Conservation (phyloP, 2,888 invertebrate species). For the Nomada fabriciana region DNA sequence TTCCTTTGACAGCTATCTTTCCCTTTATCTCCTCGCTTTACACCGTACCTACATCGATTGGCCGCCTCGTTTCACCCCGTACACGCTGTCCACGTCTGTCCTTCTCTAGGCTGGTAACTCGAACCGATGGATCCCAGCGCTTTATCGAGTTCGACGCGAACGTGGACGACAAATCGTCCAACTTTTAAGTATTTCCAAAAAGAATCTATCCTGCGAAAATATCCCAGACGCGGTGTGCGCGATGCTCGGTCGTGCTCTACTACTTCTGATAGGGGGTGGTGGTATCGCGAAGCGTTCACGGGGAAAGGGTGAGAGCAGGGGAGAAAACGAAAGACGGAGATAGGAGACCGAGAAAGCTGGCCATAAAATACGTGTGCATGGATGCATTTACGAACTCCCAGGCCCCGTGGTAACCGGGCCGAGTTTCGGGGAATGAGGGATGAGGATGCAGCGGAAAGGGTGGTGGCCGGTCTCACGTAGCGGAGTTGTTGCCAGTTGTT, state of each 20-base stretch:
- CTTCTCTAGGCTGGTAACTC: slow-evolving; percentile 47
- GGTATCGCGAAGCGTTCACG: slow-evolving; percentile 13
- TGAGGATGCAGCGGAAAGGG: slow-evolving; percentile 40
- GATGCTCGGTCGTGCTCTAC: slow-evolving; percentile 9
- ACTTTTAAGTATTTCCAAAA: slow-evolving; percentile 81
- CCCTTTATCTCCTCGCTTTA: slow-evolving; percentile 27
- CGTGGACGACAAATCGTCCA: slow-evolving; percentile 77
- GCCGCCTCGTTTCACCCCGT: slow-evolving; percentile 20
- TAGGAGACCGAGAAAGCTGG: slow-evolving; percentile 57
- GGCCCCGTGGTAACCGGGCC: slow-evolving; percentile 50
- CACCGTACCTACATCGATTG: slow-evolving; percentile 55
- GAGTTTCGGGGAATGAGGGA: slow-evolving; percentile 52
- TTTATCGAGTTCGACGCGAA: slow-evolving; percentile 74
- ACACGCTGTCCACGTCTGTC: slow-evolving; percentile 24
- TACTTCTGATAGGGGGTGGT: slow-evolving; percentile 27
- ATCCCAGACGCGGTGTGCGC: slow-evolving; percentile 52
- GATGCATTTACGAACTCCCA: slow-evolving; percentile 76
- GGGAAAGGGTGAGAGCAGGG: not conserved
- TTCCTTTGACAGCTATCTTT: slow-evolving; percentile 28
- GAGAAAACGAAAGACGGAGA: slow-evolving; percentile 30
- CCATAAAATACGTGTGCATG: slow-evolving; percentile 81
- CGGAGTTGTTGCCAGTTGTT: slow-evolving; percentile 72
- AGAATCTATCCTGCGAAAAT: slow-evolving; percentile 77
- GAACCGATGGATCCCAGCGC: slow-evolving; percentile 53
- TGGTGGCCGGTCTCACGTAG: slow-evolving; percentile 32